Conservation (phyloP, 2,113 vertebrate genomes). For the Ardeotis arabs region DNA sequence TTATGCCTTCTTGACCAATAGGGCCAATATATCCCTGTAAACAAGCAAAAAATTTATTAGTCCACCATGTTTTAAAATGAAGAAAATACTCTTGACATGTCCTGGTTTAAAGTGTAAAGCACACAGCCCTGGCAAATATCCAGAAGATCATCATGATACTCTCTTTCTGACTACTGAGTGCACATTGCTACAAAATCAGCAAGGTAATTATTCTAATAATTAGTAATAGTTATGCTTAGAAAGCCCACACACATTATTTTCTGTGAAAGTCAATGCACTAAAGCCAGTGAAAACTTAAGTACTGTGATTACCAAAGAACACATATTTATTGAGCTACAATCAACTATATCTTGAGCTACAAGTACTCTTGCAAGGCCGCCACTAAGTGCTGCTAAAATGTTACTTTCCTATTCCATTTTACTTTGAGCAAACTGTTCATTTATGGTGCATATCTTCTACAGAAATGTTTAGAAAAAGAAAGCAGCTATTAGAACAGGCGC, state of each 20-base stretch:
- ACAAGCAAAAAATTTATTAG: conserved; percentile 40
- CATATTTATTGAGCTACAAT: background rate
- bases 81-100: background rate
- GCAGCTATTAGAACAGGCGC: background rate
- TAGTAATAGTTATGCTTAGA: background rate
- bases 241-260: background rate
- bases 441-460: background rate
- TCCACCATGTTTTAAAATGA: background rate
- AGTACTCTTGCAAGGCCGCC: background rate
- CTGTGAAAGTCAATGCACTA: background rate
- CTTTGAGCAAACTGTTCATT: background rate
- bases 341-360: background rate
- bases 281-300: background rate
- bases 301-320: background rate
- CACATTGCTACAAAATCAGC: background rate
- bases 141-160: background rate
- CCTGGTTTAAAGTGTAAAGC: background rate
- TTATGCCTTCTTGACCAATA: conserved; percentile 85
- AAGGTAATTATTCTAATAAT: background rate
- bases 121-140: background rate
- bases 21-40: conserved; percentile 90
- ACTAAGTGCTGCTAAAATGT: background rate
- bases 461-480: background rate
- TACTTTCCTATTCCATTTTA: background rate
- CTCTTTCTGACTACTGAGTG: background rate